Conservation (phyloP, 2,888 invertebrate genomes). For the Caenorhabditis angaria region DNA sequence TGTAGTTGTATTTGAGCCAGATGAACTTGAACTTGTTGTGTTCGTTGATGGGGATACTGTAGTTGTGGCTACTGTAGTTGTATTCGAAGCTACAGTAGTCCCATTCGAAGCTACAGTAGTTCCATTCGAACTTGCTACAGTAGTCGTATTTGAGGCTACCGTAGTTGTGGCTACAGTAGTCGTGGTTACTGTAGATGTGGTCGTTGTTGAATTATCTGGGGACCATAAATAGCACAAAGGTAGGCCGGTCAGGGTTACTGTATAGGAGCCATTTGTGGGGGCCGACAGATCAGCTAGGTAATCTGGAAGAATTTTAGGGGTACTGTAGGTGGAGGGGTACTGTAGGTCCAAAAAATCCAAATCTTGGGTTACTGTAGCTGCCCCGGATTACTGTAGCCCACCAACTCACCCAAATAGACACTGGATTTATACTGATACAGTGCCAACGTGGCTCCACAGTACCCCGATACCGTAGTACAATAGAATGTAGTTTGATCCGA, state of each 20-base stretch:
- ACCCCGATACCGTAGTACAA: neutral
- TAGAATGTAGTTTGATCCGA: neutral
- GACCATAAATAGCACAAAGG: neutral
- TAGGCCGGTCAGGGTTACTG: neutral
- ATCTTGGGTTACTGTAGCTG: too few species aligned
- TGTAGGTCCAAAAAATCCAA: too few species aligned
- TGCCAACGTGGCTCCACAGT: neutral
- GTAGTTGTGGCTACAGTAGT: neutral
- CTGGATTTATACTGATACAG: neutral
- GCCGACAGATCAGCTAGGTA: neutral
- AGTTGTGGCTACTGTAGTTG: neutral
- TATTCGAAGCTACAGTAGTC: neutral
- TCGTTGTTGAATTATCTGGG: neutral
- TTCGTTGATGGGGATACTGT: neutral
- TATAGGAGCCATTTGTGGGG: neutral
- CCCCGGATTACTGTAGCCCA: too few species aligned
- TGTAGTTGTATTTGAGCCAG: neutral
- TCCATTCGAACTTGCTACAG: neutral
- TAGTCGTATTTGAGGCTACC: neutral
- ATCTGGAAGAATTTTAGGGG: neutral
- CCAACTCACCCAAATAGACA: neutral
- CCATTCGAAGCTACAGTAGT: neutral
- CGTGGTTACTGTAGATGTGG: neutral
- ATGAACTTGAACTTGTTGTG: neutral
- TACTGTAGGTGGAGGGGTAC: too few species aligned